Evolutionary conservation across 2,113 vertebrate genomes (phyloP).

Genomic region (Ondatra zibethicus): DNA sequence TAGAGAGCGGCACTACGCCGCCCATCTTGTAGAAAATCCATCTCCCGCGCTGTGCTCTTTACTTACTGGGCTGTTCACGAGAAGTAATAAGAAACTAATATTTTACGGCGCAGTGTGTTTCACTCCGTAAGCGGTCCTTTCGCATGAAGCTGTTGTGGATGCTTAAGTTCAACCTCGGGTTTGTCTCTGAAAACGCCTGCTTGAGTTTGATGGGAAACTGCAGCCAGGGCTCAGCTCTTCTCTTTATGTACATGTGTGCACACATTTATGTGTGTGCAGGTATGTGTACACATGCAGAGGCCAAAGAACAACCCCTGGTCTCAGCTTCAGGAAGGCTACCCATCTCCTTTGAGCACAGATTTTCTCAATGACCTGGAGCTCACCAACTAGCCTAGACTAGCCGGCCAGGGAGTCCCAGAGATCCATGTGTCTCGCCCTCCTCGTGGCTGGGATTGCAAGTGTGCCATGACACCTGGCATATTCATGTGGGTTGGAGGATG

Average conservation of each 20-base stretch:
- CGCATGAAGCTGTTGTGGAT: constrained; percentile 62
- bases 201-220: constrained; percentile 69
- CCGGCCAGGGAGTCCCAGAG: not conserved
- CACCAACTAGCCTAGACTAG: not conserved
- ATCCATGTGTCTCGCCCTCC: not conserved
- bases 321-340: not conserved
- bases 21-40: constrained; percentile 83
- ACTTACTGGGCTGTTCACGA: constrained; percentile 82
- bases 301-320: too few relatives aligned
- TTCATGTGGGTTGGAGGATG: not conserved
- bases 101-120: constrained; percentile 76
- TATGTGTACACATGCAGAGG: not conserved
- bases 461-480: too few relatives aligned
- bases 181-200: constrained; percentile 48
- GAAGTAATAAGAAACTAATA: constrained; percentile 85
- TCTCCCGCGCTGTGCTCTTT: constrained; percentile 73
- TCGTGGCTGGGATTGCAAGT: not conserved
- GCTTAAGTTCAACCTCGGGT: constrained; percentile 51
- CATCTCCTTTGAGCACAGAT: not conserved
- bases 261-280: not conserved
- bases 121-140: constrained; percentile 73
- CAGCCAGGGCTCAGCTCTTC: constrained; percentile 19
- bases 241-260: not conserved
- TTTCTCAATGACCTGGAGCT: not conserved
- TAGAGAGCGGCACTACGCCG: constrained; percentile 76